A percentile compares a stretch with the other conserved stretches of the same genome.
Conservation (phyloP, 2,113 vertebrate species). For the Paedocypris sp. region DNA sequence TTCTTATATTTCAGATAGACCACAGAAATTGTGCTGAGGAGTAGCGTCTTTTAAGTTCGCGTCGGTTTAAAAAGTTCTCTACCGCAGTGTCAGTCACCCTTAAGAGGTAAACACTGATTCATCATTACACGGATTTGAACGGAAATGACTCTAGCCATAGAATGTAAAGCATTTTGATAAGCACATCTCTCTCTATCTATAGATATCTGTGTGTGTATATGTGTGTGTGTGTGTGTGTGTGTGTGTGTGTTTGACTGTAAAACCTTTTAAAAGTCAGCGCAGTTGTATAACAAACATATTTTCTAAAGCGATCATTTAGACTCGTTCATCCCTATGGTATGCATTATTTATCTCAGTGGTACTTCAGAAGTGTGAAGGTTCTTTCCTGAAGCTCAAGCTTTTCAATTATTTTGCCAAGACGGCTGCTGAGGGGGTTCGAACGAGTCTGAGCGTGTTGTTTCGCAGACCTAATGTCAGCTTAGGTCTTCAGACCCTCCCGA, state of each 20-base stretch:
- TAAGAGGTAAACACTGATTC: background rate
- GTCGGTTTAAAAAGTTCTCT: background rate
- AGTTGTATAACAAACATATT: no score
- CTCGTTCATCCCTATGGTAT: background rate
- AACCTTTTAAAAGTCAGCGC: no score
- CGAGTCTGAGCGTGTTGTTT: conserved; percentile 10
- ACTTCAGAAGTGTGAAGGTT: background rate
- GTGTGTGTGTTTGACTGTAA: no score
- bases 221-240: no score
- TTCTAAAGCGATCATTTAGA: no score
- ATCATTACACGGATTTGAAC: background rate
- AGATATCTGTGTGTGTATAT: no score
- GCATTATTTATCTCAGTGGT: no score
- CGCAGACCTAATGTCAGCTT: background rate
- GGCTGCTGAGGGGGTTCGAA: background rate
- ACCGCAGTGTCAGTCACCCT: conserved; percentile 15
- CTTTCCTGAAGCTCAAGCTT: background rate
- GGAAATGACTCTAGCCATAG: background rate
- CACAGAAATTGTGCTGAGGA: background rate
- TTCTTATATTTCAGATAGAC: background rate
- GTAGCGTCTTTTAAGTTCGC: background rate
- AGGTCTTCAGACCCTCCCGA: background rate
- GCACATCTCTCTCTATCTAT: no score
- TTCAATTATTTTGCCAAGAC: background rate
- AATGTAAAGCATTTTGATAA: no score